Conservation (phyloP, 2,113 vertebrate species). For the Plecotus auritus region DNA sequence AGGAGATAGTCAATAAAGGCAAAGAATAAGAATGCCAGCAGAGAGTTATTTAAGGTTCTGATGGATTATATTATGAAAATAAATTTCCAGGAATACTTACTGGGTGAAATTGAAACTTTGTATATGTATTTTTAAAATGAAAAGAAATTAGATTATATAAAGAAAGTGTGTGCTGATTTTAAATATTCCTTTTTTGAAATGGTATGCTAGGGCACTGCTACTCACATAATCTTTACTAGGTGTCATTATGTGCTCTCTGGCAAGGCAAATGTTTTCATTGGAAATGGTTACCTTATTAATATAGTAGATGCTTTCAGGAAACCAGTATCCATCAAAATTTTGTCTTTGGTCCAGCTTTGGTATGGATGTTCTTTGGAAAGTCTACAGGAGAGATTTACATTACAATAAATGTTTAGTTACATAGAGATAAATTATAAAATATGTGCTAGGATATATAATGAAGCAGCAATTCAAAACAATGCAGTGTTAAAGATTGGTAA, state of each 20-base stretch:
- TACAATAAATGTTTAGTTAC: neutral
- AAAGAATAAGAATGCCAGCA: neutral
- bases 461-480: neutral
- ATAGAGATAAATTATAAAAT: neutral
- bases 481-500: neutral
- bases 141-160: neutral
- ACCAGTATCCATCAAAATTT: conserved; percentile 21
- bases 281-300: neutral
- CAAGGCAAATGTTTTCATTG: conserved; percentile 45
- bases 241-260: conserved; percentile 16
- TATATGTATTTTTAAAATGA: neutral
- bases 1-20: neutral
- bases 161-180: conserved; percentile 12
- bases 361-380: conserved; percentile 8
- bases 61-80: neutral
- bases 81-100: neutral
- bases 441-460: neutral
- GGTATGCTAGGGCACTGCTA: neutral
- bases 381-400: conserved; percentile 2
- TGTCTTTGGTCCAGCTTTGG: neutral
- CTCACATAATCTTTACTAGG: neutral
- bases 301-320: conserved; percentile 22
- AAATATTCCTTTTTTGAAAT: conserved; percentile 20
- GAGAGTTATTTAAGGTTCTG: neutral
- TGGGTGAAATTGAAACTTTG: neutral